Conservation (phyloP, 2,113 vertebrate genomes). For the Pteronura brasiliensis region DNA sequence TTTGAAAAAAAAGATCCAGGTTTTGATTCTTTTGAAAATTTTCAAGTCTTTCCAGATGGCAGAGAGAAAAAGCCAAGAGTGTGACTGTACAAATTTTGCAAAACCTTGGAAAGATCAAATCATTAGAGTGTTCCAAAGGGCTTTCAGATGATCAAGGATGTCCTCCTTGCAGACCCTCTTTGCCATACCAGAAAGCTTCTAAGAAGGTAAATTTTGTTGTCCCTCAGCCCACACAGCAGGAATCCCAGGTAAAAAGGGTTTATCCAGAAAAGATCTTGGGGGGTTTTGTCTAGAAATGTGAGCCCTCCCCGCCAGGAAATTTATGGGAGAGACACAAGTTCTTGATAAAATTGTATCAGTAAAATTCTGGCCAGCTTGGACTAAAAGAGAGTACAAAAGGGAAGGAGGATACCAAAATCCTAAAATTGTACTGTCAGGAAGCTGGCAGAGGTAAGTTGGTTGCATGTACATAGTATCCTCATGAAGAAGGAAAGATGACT, state of each 20-base stretch:
- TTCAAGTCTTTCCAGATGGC: too few relatives aligned
- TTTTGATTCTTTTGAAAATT: not conserved
- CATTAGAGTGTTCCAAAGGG: too few relatives aligned
- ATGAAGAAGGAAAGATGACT: not conserved
- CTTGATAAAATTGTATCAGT: not conserved
- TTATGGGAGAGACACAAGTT: not conserved
- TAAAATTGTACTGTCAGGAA: not conserved
- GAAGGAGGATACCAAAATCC: not conserved
- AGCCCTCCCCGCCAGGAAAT: not conserved
- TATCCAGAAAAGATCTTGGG: not conserved
- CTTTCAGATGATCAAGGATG: too few relatives aligned
- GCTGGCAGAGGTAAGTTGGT: not conserved
- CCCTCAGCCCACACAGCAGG: not conserved
- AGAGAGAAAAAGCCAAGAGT: not conserved
- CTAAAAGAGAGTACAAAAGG: not conserved
- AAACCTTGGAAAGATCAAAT: too few relatives aligned
- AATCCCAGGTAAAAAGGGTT: not conserved
- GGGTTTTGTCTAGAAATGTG: not conserved
- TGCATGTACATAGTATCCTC: not conserved
- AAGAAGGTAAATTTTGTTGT: too few relatives aligned
- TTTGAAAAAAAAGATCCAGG: too few relatives aligned
- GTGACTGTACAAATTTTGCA: too few relatives aligned
- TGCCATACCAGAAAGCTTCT: too few relatives aligned
- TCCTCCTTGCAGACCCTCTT: too few relatives aligned
- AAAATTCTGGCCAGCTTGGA: not conserved